Evolutionary conservation across 2,113 vertebrate species (phyloP).

Genomic region (Poecile atricapillus): DNA sequence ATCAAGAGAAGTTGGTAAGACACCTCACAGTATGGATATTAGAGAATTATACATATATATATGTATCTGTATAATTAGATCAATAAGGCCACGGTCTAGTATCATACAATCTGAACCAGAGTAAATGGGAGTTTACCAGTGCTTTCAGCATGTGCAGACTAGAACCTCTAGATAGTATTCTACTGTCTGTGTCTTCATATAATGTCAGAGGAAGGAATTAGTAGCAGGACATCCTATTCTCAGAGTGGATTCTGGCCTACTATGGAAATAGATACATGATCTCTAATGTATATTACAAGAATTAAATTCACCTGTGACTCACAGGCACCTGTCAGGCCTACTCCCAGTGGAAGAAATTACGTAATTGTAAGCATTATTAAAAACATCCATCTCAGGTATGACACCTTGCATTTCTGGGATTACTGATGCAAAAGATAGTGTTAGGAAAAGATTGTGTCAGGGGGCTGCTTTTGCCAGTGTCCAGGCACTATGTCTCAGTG

Average conservation of each 20-base stretch:
- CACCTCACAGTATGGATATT: neutral
- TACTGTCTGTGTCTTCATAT: neutral
- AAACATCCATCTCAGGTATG: neutral
- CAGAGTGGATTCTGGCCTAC: neutral
- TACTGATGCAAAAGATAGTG: neutral
- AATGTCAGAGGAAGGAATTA: neutral
- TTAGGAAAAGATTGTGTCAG: neutral
- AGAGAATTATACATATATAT: neutral
- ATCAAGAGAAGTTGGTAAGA: neutral
- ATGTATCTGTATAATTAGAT: neutral
- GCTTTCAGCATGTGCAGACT: neutral
- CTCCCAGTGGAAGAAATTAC: neutral
- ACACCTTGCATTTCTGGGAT: neutral
- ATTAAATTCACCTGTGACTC: conserved; percentile 10
- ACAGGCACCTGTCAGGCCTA: neutral
- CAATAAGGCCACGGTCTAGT: neutral
- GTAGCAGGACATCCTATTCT: neutral
- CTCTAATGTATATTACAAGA: neutral
- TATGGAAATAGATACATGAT: neutral
- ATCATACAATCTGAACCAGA: neutral
- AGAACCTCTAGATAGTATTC: neutral
- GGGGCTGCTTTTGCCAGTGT: neutral
- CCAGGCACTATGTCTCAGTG: neutral
- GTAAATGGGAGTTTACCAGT: neutral
- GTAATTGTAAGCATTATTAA: conserved; percentile 2